Evolutionary conservation across 2,797 vertebrate species (phyloP).

Genomic region (Cygnus olor): DNA sequence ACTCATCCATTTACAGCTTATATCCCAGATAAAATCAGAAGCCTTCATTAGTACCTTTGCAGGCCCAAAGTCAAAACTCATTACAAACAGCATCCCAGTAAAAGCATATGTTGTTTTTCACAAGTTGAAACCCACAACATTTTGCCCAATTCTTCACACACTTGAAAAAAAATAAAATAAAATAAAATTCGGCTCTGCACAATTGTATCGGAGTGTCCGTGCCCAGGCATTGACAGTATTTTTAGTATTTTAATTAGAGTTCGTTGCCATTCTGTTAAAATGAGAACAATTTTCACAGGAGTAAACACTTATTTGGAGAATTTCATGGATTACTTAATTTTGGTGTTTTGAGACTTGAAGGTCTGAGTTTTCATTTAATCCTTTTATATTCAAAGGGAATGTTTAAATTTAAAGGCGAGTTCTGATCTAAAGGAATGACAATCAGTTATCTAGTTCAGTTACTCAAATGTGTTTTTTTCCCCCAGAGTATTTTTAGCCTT

Average conservation of each 20-base stretch:
- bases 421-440: neutral
- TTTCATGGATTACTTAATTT: neutral
- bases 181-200: too few species aligned
- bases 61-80: neutral
- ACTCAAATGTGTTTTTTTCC: neutral
- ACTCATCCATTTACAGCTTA: neutral
- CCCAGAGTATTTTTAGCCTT: neutral
- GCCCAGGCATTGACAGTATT: too few species aligned
- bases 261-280: neutral
- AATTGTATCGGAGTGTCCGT: neutral
- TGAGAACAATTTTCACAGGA: neutral
- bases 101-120: slow-evolving; percentile 26
- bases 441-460: neutral
- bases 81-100: neutral
- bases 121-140: neutral
- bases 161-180: neutral
- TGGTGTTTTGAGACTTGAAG: neutral
- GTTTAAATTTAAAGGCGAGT: neutral
- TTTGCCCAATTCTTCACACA: neutral
- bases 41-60: neutral
- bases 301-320: neutral
- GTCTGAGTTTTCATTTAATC: neutral
- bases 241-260: neutral
- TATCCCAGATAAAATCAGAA: neutral
- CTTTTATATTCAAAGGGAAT: neutral